Base-by-base conservation (phyloP, 2,888 invertebrate genomes). In the Mamestra brassicae region DNA sequence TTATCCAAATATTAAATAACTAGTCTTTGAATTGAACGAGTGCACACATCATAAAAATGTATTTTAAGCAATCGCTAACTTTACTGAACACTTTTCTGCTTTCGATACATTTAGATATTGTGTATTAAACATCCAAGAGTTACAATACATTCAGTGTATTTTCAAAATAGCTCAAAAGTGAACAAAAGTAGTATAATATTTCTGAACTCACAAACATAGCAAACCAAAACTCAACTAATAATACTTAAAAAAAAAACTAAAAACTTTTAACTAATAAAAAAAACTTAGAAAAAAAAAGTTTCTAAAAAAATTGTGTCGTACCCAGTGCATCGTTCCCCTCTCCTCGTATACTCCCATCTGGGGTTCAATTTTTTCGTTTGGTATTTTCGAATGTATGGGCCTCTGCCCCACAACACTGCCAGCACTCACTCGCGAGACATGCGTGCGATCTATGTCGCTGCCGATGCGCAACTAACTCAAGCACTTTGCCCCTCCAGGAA, bases 291-390 rank as follows among this genome's bases (percentile, higher is more conserved):
- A 72, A 72, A 58, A 66, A 66, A 42, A 42, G 60, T 11, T 34
- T 42, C 26, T 62, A 71, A 69, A 71, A 26, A 60, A 62, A 74
- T 5, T 62, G 42, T 67, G 52, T 54, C 98, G 97, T 97, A 98
- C 98, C 98, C 98, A 98, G 98, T 98, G 98, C 98, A 98, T 98
- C 98, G 98, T 98, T 97, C 98, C 97, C 97, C 97, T 97, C 97
- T 98, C 98, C 97, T 98, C 98, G 98, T 98, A 98, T 97, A 98
- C 98, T 98, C 98, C 98, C 98, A 98, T 98, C 98, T 98, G 98
- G 97, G 97, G 97, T 94, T 97, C 94, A 95, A 96, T 96, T 93
- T 94, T 96, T 93, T 94, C 94, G 96, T 95, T 95, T 94, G 94
- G 92, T 94, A 94, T 95, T 94, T 94, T 95, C 94, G 95, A 96